Conservation (phyloP, 1,140 invertebrate genomes). For the Vollenhovia emeryi region DNA sequence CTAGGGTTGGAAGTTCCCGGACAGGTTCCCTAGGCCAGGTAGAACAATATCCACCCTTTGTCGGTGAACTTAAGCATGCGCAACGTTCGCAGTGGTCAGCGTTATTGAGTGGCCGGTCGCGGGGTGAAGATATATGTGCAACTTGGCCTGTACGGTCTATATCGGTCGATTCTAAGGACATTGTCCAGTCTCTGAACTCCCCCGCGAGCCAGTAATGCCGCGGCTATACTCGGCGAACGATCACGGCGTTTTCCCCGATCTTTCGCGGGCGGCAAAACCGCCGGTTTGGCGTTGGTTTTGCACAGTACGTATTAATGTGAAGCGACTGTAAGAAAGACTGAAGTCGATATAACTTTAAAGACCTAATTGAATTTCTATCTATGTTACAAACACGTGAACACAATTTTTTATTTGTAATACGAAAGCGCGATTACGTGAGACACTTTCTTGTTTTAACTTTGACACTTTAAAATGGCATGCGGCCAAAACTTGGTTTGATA, state of each 20-base stretch:
- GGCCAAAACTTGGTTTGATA: neutral
- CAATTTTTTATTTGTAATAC: neutral
- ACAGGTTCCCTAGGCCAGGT: constrained; percentile 41
- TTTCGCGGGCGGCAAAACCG: neutral
- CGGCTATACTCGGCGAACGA: constrained; percentile 43
- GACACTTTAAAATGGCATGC: neutral
- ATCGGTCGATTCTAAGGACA: constrained; percentile 78
- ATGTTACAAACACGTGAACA: neutral
- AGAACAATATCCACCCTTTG: constrained; percentile 55
- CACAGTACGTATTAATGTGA: constrained; percentile 48
- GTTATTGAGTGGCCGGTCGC: constrained; percentile 82
- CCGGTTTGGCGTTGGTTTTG: constrained; percentile 24
- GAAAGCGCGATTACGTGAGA: neutral
- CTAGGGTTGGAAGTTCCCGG: constrained; percentile 24
- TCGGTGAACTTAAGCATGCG: constrained; percentile 78
- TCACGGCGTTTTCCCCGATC: neutral
- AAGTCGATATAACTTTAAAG: neutral
- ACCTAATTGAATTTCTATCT: neutral
- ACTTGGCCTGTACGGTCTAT: constrained; percentile 71
- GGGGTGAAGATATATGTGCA: constrained; percentile 75
- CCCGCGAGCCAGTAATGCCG: constrained; percentile 69
- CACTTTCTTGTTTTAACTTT: neutral
- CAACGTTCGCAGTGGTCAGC: constrained; percentile 79
- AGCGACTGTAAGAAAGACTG: neutral
- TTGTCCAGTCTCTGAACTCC: constrained; percentile 78